A percentile compares a stretch with the other conserved stretches of the same genome.
Conservation (phyloP, 2,888 invertebrate genomes). For the Ectemnius cavifrons region DNA sequence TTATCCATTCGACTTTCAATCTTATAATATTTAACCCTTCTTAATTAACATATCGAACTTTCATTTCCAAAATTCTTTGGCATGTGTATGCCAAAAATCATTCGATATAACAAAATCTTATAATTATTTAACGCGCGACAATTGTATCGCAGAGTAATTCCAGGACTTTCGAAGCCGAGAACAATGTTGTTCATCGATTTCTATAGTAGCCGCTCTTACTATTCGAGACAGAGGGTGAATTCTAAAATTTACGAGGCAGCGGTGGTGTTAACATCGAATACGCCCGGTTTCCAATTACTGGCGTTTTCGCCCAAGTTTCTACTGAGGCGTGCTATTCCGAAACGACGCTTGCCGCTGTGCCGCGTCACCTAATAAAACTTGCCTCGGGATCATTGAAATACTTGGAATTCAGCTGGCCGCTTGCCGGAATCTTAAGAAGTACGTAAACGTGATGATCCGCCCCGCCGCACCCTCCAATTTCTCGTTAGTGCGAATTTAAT, state of each 20-base stretch:
- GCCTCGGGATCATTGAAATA: slow-evolving; percentile 6
- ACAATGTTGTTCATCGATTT: slow-evolving; percentile 40
- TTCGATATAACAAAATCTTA: slow-evolving; percentile 15
- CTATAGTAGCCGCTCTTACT: slow-evolving; percentile 39
- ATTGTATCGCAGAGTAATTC: slow-evolving; percentile 19
- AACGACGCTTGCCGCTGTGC: background rate
- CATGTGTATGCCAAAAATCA: too few species aligned
- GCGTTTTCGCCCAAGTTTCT: slow-evolving; percentile 25
- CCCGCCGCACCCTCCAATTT: too few species aligned
- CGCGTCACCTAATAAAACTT: slow-evolving; percentile 35
- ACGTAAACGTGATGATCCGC: background rate
- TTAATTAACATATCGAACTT: too few species aligned
- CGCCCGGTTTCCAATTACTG: slow-evolving; percentile 31
- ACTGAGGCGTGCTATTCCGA: background rate
- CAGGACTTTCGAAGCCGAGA: slow-evolving; percentile 13
- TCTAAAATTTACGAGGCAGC: slow-evolving; percentile 28
- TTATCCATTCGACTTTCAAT: too few species aligned
- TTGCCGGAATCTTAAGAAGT: background rate
- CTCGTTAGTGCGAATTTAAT: too few species aligned
- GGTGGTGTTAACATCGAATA: slow-evolving; percentile 40
- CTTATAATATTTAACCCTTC: too few species aligned
- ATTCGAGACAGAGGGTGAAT: slow-evolving; percentile 32
- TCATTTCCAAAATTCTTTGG: too few species aligned
- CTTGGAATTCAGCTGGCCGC: background rate
- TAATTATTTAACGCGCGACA: slow-evolving; percentile 46